Percentiles rank a stretch among this genome's conserved stretches.
Conservation (phyloP, 2,888 invertebrate species). For the Dioctria linearis region DNA sequence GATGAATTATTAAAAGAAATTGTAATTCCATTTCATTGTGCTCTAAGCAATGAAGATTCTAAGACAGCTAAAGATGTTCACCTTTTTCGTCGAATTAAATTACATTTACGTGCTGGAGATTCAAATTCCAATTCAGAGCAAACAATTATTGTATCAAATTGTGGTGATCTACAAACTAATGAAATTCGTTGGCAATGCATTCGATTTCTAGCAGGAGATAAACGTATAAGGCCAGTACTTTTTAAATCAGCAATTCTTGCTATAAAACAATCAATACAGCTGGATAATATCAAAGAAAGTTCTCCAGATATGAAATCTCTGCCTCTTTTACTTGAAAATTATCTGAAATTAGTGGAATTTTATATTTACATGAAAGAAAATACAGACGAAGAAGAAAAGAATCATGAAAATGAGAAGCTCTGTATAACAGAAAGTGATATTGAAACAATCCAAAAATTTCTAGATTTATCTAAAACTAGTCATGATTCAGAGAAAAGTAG, state of each 20-base stretch:
- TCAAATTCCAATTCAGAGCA: constrained; percentile 59
- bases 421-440: constrained; percentile 70
- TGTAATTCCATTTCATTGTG: constrained; percentile 91
- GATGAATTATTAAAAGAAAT: constrained; percentile 88
- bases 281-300: constrained; percentile 63
- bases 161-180: constrained; percentile 78
- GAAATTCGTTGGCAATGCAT: constrained; percentile 81
- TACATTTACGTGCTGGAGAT: constrained; percentile 73
- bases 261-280: constrained; percentile 60
- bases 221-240: constrained; percentile 76
- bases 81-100: constrained; percentile 83
- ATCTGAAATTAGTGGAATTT: constrained; percentile 66
- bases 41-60: constrained; percentile 89
- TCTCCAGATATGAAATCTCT: constrained; percentile 52
- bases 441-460: constrained; percentile 76
- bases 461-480: constrained; percentile 72
- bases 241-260: constrained; percentile 73
- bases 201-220: constrained; percentile 79
- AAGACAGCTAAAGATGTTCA: constrained; percentile 91
- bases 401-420: constrained; percentile 60
- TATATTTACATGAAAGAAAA: constrained; percentile 65
- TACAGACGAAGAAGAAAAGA: constrained; percentile 51
- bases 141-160: constrained; percentile 67
- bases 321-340: constrained; percentile 63
- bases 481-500: constrained; percentile 58